phyloP scores from a whole-genome alignment of 2,888 invertebrate species.

The Hydrotaea diabolus region DNA sequence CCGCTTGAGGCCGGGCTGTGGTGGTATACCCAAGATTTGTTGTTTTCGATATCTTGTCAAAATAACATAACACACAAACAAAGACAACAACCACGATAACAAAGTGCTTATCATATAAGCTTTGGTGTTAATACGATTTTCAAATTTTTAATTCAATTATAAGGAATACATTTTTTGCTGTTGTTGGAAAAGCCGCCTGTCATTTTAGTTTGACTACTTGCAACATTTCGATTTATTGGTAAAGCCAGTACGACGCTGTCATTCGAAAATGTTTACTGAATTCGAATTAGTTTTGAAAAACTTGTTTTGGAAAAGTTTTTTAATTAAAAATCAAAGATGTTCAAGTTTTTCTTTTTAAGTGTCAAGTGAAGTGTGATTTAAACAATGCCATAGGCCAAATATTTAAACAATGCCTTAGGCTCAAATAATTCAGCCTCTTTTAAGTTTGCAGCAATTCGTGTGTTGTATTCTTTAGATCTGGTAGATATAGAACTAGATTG shows the following conservation, averaged over 20 bases:
- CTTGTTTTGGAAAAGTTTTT: neutral
- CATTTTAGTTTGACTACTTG: conserved; percentile 11
- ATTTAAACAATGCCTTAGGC: too few relatives aligned
- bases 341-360: too few relatives aligned
- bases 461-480: too few relatives aligned
- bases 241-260: neutral
- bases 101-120: neutral
- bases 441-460: too few relatives aligned
- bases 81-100: neutral
- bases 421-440: too few relatives aligned
- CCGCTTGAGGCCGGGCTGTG: neutral
- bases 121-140: conserved; percentile 44
- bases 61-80: neutral
- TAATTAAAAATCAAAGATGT: neutral
- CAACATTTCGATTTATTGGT: neutral
- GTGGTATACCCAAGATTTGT: neutral
- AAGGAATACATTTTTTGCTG: conserved; percentile 10
- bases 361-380: too few relatives aligned
- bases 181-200: neutral
- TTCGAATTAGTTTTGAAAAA: neutral
- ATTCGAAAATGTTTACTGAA: neutral
- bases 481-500: too few relatives aligned
- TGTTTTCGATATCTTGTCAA: neutral
- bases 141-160: conserved; percentile 37
- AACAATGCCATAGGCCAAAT: too few relatives aligned